Evolutionary conservation across 2,113 vertebrate genomes (phyloP), one percentile per base, ranked within the genome.

Genomic region (Podocnemis expansa): DNA sequence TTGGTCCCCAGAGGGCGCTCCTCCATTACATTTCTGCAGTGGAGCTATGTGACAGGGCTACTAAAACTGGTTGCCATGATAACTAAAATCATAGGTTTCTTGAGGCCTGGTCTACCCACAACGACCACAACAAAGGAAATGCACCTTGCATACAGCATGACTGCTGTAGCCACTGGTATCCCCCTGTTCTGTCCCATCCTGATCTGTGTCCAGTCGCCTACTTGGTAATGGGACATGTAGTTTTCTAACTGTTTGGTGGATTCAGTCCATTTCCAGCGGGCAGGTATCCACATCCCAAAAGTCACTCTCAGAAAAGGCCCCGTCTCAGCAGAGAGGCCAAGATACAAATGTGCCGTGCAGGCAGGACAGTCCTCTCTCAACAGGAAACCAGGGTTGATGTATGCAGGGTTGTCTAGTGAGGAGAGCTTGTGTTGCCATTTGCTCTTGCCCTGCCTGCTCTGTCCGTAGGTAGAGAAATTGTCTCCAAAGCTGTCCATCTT

Each of bases 311-410:
- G 63, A 38, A 67, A 8, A 27, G 41, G 8, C 55, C 38, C 2
- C 8, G 49, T 22, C 1, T 38, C 24, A 14, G 78, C 54, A 82
- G 22, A 1, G 45, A 47, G 8, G 2, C 5, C 7, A 58, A 83
- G 55, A 14, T 22, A 0, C 5, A 19, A 38, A 2, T 1, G 10
- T 22, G 5, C n/a, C 82, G 4, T 10, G 1, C 29, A 47, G 6
- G 19, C 25, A 70, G 12, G 29, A 38, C 49, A 78, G 38, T 54
- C 29, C 19, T 38, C 47, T 3, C 5, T 79, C 19, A 83, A 58
- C 10, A 47, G 41, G 29, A 76, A 52, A 13, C 22, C 34, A 24
- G 19, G 45, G 88, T 52, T 83, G 17, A 54, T 34, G 47, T 11
- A 25, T 81, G 34, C 21, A 38, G 6, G 19, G 34, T 80, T 89